These are phyloP conservation scores for Neodiprion pinetum DNA, from an alignment of 1,140 invertebrate species.

Conservation along the genomic window DNA sequence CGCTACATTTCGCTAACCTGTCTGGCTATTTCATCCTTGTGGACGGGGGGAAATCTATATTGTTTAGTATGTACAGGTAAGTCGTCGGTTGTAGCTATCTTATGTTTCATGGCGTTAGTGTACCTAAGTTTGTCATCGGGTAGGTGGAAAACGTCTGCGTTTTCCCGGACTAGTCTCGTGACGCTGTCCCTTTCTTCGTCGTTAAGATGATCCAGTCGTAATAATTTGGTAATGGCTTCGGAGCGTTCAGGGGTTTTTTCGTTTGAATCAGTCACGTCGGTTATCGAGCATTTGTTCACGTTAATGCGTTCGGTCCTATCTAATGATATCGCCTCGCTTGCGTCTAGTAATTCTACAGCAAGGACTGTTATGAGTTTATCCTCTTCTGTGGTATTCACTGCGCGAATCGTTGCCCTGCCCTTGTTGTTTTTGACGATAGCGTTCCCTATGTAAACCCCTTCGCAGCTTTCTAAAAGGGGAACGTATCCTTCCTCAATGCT, in stretches of 20 bases:
- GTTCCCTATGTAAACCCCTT: slow-evolving; percentile 12
- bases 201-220: neutral
- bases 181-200: no score
- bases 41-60: slow-evolving; percentile 33
- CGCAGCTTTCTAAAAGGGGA: neutral
- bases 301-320: neutral
- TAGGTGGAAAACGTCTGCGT: slow-evolving; percentile 8
- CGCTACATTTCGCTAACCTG: no score
- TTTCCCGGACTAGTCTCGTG: neutral
- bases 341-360: neutral
- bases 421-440: neutral
- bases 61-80: slow-evolving; percentile 31
- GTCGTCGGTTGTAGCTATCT: slow-evolving; percentile 32
- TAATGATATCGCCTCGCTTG: neutral
- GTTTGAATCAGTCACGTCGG: no score
- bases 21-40: neutral
- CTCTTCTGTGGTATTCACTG: slow-evolving; percentile 15
- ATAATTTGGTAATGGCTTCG: neutral
- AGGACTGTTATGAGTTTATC: slow-evolving; percentile 7
- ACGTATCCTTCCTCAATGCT: slow-evolving; percentile 6
- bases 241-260: neutral
- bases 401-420: neutral
- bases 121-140: slow-evolving; percentile 21
- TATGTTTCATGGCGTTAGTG: slow-evolving; percentile 31
- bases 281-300: neutral